Evolutionary conservation across 2,888 invertebrate species (phyloP), one percentile per base, ranked within the genome.

Genomic region (Kuschelorhynchus macadamiae): DNA sequence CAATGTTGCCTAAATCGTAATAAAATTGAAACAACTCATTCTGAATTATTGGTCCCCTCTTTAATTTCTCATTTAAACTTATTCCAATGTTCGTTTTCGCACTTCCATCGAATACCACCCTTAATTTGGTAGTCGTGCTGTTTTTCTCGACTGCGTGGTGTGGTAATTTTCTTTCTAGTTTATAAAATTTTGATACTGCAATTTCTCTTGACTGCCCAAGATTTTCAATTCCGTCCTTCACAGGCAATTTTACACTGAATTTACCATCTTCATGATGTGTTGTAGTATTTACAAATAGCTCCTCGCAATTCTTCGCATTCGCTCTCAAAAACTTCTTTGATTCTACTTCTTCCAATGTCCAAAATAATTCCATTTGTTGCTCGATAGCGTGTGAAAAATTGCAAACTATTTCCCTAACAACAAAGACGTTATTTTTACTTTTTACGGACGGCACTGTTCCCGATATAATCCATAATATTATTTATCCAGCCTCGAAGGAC

Each of bases 121-220:
- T 44, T 17, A 44, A 44, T 44, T 44, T 44, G 44, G 44, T 44
- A 2, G 77, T 77, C 3, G 76, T 78, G 20, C 71, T 72, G 11
- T 21, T 21, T 49, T 72, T 61, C 55, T 72, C 73, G 8, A 71
- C 76, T 5, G 63, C 70, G 57, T 78, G 76, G 59, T 78, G 77
- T 1, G 77, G 75, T 14, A 74, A 47, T 20, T 33, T 46, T 8
- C 20, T 46, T 36, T 57, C 57, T n/a, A 20, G 5, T 16, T 20
- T 47, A 46, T 11, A 47, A 59, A 59, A 59, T 32, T 14, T 47
- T n/a, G 20, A 30, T 33, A 9, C 11, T 17, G 59, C 59, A 11
- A 7, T 14, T 17, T 25, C 30, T 21, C 25, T 47, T 36, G 36
- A 59, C 3, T 7, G 5, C 14, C 59, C 46, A 8, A 57, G 20